Evolutionary conservation across 1,140 invertebrate genomes (phyloP).

Genomic region (Berghia stephanieae): DNA sequence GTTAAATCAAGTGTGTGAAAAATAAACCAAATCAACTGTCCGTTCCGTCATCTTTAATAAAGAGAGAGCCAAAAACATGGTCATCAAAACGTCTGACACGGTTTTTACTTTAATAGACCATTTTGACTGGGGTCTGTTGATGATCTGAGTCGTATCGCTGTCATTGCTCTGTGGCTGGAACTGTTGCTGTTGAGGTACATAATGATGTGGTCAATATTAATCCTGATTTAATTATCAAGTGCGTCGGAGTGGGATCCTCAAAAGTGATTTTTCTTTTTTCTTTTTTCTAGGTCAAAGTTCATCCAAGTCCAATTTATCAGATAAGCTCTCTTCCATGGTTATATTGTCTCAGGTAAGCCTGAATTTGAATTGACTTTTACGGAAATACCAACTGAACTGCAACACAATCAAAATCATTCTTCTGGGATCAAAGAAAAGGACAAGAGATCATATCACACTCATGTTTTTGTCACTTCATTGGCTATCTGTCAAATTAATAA

Average conservation of each 20-base stretch:
- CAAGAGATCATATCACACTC: background rate
- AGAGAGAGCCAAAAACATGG: too few species aligned
- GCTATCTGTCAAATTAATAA: background rate
- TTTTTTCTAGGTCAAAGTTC: slow-evolving; percentile 54
- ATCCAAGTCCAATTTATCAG: slow-evolving; percentile 54
- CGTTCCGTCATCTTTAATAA: too few species aligned
- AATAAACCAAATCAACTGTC: too few species aligned
- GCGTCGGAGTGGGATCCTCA: background rate
- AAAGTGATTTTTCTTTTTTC: background rate
- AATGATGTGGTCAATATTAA: too few species aligned
- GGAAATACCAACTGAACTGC: background rate
- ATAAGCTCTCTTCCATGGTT: slow-evolving; percentile 48
- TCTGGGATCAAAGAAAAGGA: background rate
- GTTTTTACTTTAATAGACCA: too few species aligned
- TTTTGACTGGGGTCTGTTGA: too few species aligned
- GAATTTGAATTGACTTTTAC: background rate
- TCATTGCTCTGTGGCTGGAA: too few species aligned
- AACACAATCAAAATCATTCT: too few species aligned
- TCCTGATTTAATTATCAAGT: background rate
- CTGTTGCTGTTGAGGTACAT: too few species aligned
- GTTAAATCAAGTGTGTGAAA: too few species aligned
- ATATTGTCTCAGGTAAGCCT: slow-evolving; percentile 43
- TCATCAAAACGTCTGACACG: too few species aligned
- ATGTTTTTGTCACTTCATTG: background rate
- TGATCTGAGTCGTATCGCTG: too few species aligned